A percentile compares a stretch with the other conserved stretches of the same genome.
These are phyloP conservation scores for Madoqua kirkii DNA, from an alignment of 2,113 vertebrate species.

Conservation along the genomic window DNA sequence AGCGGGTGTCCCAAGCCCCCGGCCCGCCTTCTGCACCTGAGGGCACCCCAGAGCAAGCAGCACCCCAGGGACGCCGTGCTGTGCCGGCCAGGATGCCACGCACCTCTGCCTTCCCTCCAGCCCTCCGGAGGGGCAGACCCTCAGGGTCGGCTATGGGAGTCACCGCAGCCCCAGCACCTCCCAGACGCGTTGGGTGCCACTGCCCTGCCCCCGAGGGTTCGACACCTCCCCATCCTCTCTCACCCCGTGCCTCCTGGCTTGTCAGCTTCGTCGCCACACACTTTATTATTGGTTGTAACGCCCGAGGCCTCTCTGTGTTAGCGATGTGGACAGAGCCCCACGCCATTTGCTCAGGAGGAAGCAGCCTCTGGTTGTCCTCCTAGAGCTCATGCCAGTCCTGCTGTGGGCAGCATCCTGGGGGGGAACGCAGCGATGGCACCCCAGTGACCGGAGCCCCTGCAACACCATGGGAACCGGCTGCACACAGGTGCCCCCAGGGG, in stretches of 20 bases:
- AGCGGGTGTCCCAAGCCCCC: neutral
- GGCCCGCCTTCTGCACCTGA: rapidly evolving
- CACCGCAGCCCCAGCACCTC: neutral
- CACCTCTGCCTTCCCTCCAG: neutral
- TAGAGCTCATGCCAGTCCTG: rapidly evolving
- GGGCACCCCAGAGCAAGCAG: no score
- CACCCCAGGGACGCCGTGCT: neutral
- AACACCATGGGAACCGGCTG: neutral
- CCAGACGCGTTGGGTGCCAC: rapidly evolving
- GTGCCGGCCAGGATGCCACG: rapidly evolving
- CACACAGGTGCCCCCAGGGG: no score
- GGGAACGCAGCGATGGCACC: rapidly evolving
- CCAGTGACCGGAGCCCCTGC: rapidly evolving
- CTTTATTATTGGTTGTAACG: rapidly evolving
- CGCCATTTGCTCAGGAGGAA: no score
- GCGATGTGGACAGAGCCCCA: neutral
- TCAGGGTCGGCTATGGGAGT: neutral
- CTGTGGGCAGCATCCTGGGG: rapidly evolving
- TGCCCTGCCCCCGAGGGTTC: neutral
- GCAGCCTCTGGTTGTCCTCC: no score
- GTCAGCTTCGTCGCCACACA: rapidly evolving
- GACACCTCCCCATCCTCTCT: rapidly evolving
- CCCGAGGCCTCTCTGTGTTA: rapidly evolving
- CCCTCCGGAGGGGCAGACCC: neutral
- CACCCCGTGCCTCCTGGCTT: neutral